These are phyloP conservation scores for Oscheius onirici DNA, from an alignment of 2,888 invertebrate genomes.

Conservation along the genomic window DNA sequence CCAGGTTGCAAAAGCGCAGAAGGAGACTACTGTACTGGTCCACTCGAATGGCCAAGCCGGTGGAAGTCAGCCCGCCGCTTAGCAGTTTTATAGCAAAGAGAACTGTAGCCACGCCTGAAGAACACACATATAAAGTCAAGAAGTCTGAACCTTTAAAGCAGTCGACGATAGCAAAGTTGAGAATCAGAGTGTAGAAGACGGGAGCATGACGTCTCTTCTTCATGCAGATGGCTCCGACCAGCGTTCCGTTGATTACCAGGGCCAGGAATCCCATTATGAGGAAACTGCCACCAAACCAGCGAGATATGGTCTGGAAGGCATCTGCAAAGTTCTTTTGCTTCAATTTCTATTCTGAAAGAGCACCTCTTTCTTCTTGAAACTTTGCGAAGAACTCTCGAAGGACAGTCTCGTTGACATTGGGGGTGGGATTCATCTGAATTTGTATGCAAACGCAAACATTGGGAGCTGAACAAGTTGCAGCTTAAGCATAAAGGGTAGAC, in stretches of 20 bases:
- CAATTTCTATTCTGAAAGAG: neutral
- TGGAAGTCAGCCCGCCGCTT: constrained; percentile 49
- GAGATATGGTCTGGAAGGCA: constrained; percentile 38
- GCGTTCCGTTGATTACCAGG: constrained; percentile 46
- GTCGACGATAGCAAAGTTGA: constrained; percentile 62
- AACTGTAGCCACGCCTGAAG: constrained; percentile 45
- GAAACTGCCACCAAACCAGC: constrained; percentile 45
- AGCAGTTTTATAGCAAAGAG: constrained; percentile 53
- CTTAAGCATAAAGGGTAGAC: neutral
- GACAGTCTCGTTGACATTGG: neutral
- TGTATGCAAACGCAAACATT: neutral
- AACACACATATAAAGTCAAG: neutral
- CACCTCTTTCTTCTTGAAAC: constrained; percentile 3
- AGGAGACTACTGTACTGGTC: constrained; percentile 54
- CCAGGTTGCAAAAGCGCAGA: constrained; percentile 48
- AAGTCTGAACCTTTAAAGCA: constrained; percentile 49
- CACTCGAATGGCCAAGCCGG: constrained; percentile 44
- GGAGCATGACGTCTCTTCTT: constrained; percentile 48
- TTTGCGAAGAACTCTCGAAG: constrained; percentile 9
- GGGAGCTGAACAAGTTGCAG: too few species aligned
- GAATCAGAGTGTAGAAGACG: constrained; percentile 62
- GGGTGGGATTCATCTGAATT: neutral
- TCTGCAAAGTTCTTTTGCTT: neutral
- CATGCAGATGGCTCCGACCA: constrained; percentile 40
- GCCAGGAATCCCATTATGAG: constrained; percentile 44